phyloP scores from a whole-genome alignment of 35 echinoderm and acorn worm genomes.

The Apostichopus japonicus region DNA sequence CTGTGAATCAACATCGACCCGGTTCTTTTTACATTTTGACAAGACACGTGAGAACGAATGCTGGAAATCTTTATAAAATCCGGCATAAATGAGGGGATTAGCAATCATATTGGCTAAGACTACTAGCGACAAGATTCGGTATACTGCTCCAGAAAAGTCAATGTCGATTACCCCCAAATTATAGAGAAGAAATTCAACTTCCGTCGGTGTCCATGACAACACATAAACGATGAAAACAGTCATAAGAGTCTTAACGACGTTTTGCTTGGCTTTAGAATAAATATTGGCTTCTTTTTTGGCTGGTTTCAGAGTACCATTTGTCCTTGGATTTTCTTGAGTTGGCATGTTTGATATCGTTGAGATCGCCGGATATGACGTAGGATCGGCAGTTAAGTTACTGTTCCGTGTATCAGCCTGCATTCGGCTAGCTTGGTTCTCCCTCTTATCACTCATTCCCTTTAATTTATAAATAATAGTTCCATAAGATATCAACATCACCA shows the following conservation, averaged over 20 bases:
- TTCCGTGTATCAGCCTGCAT: background rate
- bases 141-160: slow-evolving; percentile 8
- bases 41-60: background rate
- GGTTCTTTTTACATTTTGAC: background rate
- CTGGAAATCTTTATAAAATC: slow-evolving; percentile 41
- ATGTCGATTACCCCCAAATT: slow-evolving; percentile 42
- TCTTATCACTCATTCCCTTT: slow-evolving; percentile 10
- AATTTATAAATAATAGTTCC: slow-evolving; percentile 31
- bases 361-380: background rate
- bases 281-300: slow-evolving; percentile 32
- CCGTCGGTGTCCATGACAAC: slow-evolving; percentile 54
- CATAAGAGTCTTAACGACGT: slow-evolving; percentile 62
- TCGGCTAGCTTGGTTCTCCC: background rate
- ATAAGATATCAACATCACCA: slow-evolving; percentile 31
- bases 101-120: slow-evolving; percentile 49
- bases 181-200: slow-evolving; percentile 51
- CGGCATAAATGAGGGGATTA: slow-evolving; percentile 56
- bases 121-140: background rate
- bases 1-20: background rate
- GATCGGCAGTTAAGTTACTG: background rate
- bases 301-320: background rate
- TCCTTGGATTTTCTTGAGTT: background rate
- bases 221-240: slow-evolving; percentile 51
- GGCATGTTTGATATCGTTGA: background rate
- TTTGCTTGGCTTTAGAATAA: slow-evolving; percentile 62